phyloP scores from a whole-genome alignment of 2,888 invertebrate species.

The Smittia aterrima region DNA sequence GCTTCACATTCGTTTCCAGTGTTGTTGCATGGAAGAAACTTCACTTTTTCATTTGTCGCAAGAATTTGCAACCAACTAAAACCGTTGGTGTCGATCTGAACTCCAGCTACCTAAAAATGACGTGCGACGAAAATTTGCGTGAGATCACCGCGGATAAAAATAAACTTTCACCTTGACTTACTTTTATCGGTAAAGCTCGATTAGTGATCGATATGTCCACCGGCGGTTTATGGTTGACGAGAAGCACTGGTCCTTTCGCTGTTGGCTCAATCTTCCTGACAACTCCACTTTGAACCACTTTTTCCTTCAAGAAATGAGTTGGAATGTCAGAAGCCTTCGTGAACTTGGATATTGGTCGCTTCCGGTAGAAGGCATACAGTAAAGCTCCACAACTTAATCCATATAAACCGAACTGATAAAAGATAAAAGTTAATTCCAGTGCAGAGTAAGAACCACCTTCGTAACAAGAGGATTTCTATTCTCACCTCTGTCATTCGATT shows the following conservation, averaged over 20 bases:
- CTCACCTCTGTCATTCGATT: slow-evolving; percentile 26
- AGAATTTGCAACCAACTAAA: slow-evolving; percentile 62
- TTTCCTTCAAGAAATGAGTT: slow-evolving; percentile 57
- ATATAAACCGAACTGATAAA: slow-evolving; percentile 60
- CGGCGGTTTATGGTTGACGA: slow-evolving; percentile 60
- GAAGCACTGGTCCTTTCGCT: slow-evolving; percentile 52
- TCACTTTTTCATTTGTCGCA: slow-evolving; percentile 56
- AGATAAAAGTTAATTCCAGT: background rate
- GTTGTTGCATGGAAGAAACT: slow-evolving; percentile 55
- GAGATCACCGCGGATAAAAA: background rate
- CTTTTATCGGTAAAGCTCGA: slow-evolving; percentile 55
- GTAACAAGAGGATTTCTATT: background rate
- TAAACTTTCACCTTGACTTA: slow-evolving; percentile 51
- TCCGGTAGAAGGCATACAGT: slow-evolving; percentile 59
- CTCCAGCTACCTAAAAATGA: slow-evolving; percentile 56
- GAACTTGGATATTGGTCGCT: slow-evolving; percentile 64
- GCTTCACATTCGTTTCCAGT: slow-evolving; percentile 56
- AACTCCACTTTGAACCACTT: slow-evolving; percentile 57
- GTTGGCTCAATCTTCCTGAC: slow-evolving; percentile 58
- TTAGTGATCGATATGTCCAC: slow-evolving; percentile 55
- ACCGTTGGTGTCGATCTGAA: slow-evolving; percentile 57
- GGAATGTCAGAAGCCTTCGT: slow-evolving; percentile 61
- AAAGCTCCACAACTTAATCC: slow-evolving; percentile 60
- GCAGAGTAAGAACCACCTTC: background rate
- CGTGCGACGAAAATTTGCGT: background rate